Evolutionary conservation across 2,888 invertebrate genomes (phyloP), one percentile per base, ranked within the genome.

Genomic region (Netelia melanura): DNA sequence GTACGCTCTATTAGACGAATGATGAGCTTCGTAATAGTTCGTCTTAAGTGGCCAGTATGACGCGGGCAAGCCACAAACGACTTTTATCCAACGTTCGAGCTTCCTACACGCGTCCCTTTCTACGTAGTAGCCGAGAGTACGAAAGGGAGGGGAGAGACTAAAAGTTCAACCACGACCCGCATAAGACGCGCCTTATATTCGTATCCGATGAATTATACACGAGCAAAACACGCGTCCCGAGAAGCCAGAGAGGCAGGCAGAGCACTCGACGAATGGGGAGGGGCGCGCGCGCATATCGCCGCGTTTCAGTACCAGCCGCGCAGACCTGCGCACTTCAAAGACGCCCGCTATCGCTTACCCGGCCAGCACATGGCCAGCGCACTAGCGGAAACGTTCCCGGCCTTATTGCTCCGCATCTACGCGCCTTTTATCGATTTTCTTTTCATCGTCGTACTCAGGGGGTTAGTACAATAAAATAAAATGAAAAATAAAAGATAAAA

Each of bases 311-410:
- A 11, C 81, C 67, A 61, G 43, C 67, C 84, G 77, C 82, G 54
- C 72, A 54, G 70, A 75, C 67, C 67, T 72, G 52, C 82, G 70
- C 89, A 86, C 89, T 88, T 93, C 91, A 92, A 93, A 92, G 91
- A 88, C 70, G 48, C 88, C 93, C 93, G 93, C 93, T 93, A 93
- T 93, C 93, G 90, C 86, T 91, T 89, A 88, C 88, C 88, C 89
- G 21, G 64, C 85, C 83, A 86, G 89, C 93, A 93, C 93, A 93
- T 93, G 93, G 93, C 93, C 91, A 89, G 83, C 88, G 43, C 74
- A 72, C 65, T 79, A 77, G 71, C 62, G 77, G 43, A 67, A 54
- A 30, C 80, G 72, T 76, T 48, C 80, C 61, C 65, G 79, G 70
- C 76, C 78, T 83, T 84, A 82, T 86, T 78, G 84, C 77, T 75